phyloP scores from a whole-genome alignment of 2,888 invertebrate species.

The Watsonalla binaria region DNA sequence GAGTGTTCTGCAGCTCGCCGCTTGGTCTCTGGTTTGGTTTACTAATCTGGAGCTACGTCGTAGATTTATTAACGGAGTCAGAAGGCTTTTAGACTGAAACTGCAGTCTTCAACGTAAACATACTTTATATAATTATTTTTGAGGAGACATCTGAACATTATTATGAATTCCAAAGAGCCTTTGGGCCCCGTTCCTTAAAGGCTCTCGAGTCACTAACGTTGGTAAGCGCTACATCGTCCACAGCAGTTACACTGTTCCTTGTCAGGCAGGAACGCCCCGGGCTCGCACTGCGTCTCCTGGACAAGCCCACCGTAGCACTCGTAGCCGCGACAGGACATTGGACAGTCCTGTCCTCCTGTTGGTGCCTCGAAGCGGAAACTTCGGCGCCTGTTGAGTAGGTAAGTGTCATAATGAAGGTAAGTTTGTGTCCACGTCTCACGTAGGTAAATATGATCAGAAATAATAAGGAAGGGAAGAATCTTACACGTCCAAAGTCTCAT shows the following conservation, averaged over 20 bases:
- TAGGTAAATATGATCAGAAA: constrained; percentile 1
- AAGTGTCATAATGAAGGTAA: not conserved
- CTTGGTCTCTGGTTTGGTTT: too few species aligned
- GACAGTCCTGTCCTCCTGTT: constrained; percentile 42
- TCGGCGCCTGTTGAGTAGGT: constrained; percentile 33
- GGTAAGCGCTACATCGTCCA: constrained; percentile 55
- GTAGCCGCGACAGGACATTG: constrained; percentile 53
- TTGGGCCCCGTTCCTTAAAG: too few species aligned
- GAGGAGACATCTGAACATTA: too few species aligned
- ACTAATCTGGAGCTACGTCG: too few species aligned
- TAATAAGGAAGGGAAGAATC: constrained; percentile 16
- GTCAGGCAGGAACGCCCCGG: constrained; percentile 59
- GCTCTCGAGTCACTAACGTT: constrained; percentile 40
- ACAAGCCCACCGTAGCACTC: constrained; percentile 36
- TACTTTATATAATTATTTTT: too few species aligned
- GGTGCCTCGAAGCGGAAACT: constrained; percentile 53
- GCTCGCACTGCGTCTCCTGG: constrained; percentile 39
- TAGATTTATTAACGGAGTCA: too few species aligned
- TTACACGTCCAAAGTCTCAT: constrained; percentile 47
- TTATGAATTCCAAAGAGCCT: too few species aligned
- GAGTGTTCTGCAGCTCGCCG: too few species aligned
- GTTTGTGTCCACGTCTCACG: too few species aligned
- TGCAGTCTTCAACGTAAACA: too few species aligned
- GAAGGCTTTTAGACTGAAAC: too few species aligned
- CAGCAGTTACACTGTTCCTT: constrained; percentile 63